phyloP scores from a whole-genome alignment of 2,797 vertebrate genomes.

The Dermochelys coriacea region DNA sequence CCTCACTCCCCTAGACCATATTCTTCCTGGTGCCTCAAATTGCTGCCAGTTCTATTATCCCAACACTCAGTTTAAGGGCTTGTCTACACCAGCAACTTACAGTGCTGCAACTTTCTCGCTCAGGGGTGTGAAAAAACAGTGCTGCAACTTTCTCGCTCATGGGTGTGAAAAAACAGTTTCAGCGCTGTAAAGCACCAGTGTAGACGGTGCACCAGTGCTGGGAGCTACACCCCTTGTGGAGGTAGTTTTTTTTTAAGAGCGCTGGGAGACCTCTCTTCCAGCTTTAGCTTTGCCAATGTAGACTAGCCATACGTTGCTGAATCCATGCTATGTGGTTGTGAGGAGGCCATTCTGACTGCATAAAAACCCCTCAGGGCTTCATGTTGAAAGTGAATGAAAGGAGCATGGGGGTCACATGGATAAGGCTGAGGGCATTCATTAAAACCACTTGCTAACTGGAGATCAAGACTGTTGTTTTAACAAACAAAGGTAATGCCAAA shows the following conservation, averaged over 20 bases:
- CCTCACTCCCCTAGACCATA: accelerated
- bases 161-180: too few relatives aligned
- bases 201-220: too few relatives aligned
- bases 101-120: too few relatives aligned
- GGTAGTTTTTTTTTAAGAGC: too few relatives aligned
- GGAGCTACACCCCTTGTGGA: too few relatives aligned
- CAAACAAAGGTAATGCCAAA: background rate
- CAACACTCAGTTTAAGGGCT: too few relatives aligned
- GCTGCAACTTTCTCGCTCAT: too few relatives aligned
- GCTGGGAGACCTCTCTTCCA: too few relatives aligned
- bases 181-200: too few relatives aligned
- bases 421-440: background rate
- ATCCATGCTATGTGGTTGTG: accelerated
- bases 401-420: accelerated
- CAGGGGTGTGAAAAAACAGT: too few relatives aligned
- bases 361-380: background rate
- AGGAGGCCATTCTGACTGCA: background rate
- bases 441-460: background rate
- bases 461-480: background rate
- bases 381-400: background rate
- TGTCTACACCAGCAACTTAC: too few relatives aligned
- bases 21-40: accelerated
- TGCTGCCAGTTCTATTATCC: accelerated
- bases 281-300: too few relatives aligned
- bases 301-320: accelerated